Conservation (phyloP, 2,888 invertebrate species). For the Cantharis lateralis region DNA sequence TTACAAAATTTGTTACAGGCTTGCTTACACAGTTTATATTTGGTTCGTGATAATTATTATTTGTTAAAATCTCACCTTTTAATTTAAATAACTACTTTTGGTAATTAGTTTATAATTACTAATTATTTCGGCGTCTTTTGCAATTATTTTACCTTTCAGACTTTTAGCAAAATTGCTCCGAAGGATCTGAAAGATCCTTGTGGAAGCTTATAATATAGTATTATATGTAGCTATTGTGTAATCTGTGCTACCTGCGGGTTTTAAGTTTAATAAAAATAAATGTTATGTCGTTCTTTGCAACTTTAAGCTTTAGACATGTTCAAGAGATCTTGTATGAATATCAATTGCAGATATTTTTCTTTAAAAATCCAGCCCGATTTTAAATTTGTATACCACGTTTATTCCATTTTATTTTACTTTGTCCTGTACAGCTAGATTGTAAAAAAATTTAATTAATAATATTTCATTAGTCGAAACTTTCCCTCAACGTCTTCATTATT, state of each 20-base stretch:
- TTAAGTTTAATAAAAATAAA: background rate
- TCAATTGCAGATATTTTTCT: background rate
- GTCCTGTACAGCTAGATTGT: too few relatives aligned
- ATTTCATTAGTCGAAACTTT: background rate
- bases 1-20: constrained; percentile 13
- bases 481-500: background rate
- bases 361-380: background rate
- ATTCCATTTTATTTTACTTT: background rate
- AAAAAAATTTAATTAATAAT: background rate
- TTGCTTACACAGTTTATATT: constrained; percentile 2
- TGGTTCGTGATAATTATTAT: background rate
- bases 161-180: background rate
- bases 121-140: background rate
- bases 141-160: background rate
- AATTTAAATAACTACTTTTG: background rate
- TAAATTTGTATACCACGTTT: background rate
- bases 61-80: background rate
- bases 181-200: too few relatives aligned
- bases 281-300: background rate
- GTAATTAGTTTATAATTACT: background rate
- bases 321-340: background rate
- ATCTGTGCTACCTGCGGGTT: background rate
- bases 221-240: background rate
- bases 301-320: background rate
- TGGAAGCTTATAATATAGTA: background rate